A percentile compares a stretch with the other conserved stretches of the same genome.
phyloP scores from a whole-genome alignment of 2,888 invertebrate species.

The Cryptophagus acutangulus region DNA sequence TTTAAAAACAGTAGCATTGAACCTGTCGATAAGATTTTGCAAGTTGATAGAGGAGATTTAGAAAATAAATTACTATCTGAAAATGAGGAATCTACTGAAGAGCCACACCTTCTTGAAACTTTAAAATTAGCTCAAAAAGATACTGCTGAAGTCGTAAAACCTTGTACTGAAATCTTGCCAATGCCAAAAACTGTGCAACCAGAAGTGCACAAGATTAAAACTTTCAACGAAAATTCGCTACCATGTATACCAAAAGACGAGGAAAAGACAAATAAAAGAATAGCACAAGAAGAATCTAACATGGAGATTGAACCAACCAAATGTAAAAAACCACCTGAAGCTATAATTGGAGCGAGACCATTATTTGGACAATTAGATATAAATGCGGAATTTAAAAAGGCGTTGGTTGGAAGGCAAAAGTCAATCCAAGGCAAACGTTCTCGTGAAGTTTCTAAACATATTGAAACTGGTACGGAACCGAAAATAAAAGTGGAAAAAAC shows the following conservation, averaged over 20 bases:
- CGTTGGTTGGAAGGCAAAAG: constrained; percentile 38
- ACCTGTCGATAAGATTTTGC: too few relatives aligned
- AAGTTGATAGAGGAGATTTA: too few relatives aligned
- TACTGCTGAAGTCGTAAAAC: too few relatives aligned
- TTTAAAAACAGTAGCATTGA: too few relatives aligned
- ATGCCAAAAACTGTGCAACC: too few relatives aligned
- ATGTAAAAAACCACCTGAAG: constrained; percentile 44
- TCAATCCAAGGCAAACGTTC: constrained; percentile 34
- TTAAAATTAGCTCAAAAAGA: too few relatives aligned
- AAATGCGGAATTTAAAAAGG: constrained; percentile 46
- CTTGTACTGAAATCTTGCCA: too few relatives aligned
- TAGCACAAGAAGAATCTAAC: constrained; percentile 6
- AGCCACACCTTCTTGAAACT: too few relatives aligned
- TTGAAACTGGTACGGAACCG: constrained; percentile 27
- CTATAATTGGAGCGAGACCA: constrained; percentile 45
- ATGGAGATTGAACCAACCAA: constrained; percentile 28
- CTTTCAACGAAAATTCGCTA: constrained; percentile 10
- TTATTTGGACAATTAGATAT: constrained; percentile 45
- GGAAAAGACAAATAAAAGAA: constrained; percentile 14
- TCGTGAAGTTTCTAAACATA: constrained; percentile 24
- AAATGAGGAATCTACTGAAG: too few relatives aligned
- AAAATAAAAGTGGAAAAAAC: constrained; percentile 32
- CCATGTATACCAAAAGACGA: constrained; percentile 14
- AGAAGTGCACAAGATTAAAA: constrained; percentile 6
- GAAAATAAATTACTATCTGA: too few relatives aligned